Evolutionary conservation across 2,113 vertebrate species (phyloP), one percentile per base, ranked within the genome.

Genomic region (Nematolebias whitei): DNA sequence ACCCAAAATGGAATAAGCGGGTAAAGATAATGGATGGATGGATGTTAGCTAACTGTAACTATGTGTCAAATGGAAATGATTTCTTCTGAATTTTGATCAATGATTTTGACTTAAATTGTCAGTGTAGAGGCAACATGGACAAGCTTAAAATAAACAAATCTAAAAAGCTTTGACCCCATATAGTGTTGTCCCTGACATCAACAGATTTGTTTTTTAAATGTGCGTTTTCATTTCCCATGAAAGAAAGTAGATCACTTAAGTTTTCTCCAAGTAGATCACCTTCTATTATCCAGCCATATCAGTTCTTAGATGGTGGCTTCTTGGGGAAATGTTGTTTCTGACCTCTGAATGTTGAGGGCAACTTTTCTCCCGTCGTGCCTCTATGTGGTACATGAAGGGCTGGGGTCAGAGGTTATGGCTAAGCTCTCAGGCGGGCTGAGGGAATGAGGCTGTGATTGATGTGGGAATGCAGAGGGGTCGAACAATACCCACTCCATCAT

Each of bases 371-470:
- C 12, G 8, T 71, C 54, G 74, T 63, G 68, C 76, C 81, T 67
- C 51, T 40, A 54, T 71, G 75, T 58, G 77, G 49, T 75, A 74
- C 76, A 50, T 67, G 63, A 87, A 63, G 68, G 56, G 76, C 2
- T 15, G 59, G 39, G 83, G 80, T 80, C 80, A 72, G 47, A 79
- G 81, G 88, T 87, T 45, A 22, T 35, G 40, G 62, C 52, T 58
- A 62, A 74, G 69, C 74, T 73, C 74, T 63, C 65, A 4, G 54
- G 58, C 40, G 47, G 60, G 54, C 71, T 39, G 44, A 54, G 20
- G 55, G 61, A 85, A 88, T 19, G 57, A 83, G 76, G 50, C 53
- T 59, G 78, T 86, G 87, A 87, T 84, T 77, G 84, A 89, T 86
- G 78, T 74, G 66, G 69, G 63, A 66, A 76, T 41, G 61, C 58